A percentile compares a stretch with the other conserved stretches of the same genome.
These are phyloP conservation scores for Tipula helvola DNA, from an alignment of 2,888 invertebrate species.

Conservation along the genomic window DNA sequence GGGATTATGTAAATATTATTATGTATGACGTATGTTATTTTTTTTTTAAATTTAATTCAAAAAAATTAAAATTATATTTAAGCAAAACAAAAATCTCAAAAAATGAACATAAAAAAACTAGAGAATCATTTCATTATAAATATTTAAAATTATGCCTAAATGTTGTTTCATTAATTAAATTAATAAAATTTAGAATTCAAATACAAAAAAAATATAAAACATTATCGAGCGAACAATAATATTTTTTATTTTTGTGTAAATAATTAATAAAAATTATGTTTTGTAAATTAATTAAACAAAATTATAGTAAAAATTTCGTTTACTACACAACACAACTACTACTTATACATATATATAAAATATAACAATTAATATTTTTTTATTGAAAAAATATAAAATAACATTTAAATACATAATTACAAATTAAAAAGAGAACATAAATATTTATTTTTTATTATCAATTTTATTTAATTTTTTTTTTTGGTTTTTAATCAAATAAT, in stretches of 20 bases:
- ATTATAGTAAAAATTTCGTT: background rate
- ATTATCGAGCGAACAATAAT: background rate
- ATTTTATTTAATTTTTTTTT: background rate
- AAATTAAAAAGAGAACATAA: background rate
- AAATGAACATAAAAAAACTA: background rate
- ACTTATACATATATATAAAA: background rate
- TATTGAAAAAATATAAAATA: background rate
- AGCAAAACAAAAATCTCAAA: background rate
- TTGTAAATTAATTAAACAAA: background rate
- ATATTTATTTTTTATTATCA: background rate
- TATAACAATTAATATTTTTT: background rate
- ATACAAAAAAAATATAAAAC: background rate
- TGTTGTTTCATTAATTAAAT: background rate
- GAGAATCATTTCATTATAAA: background rate
- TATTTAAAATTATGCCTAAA: background rate
- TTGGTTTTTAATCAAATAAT: background rate
- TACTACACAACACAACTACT: background rate
- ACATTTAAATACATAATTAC: background rate
- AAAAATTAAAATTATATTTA: background rate
- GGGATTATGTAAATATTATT: background rate
- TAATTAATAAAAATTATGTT: background rate
- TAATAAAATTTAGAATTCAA: background rate
- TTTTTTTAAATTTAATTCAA: background rate
- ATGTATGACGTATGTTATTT: background rate
- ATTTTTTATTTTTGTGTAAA: background rate